Base-by-base conservation (phyloP, 2,797 vertebrate genomes). In the Girardinus metallicus region DNA sequence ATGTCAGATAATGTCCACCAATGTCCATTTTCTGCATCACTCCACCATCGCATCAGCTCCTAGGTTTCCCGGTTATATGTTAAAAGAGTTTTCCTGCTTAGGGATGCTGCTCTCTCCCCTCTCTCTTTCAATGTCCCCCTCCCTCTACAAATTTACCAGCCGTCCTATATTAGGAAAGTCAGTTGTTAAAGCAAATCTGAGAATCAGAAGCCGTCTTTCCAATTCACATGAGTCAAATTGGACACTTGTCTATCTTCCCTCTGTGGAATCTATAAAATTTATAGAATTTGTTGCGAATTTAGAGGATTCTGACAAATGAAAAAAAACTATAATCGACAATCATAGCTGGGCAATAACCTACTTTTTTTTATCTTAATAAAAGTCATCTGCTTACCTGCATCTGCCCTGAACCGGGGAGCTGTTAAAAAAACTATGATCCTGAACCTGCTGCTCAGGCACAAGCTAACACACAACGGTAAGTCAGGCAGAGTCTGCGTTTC, bases 401-500 rank as follows among this genome's bases (percentile, higher is more conserved):
- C 72, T 85, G 86, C 86, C 87, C 87, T 85, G 78, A 83, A 75
- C 78, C 82, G 79, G 80, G 81, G 64, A 81, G 83, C 83, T 89
- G 88, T 89, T 89, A 83, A 86, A 53, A 23, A 81, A 83, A 79
- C 83, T 86, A 51, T 72, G 88, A 86, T 85, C 73, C 57, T 89
- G 77, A 86, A 91, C 86, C 86, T 92, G 88, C 74, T 83, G 86
- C 26, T 84, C 83, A 81, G 86, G 66, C 80, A 85, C 77, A 90
- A 85, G 87, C 90, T 88, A 88, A 83, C 85, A 82, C 87, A 86
- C 89, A 88, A 66, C 66, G 75, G 82, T 90, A 75, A 93, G 88
- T 43, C 86, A 93, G 86, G 89, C 90, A 88, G 87, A 86, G 91
- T 73, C 94, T 95, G 94, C 87, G 93, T 90, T 86, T 87, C 92